A percentile compares a stretch with the other conserved stretches of the same genome.
phyloP scores from a whole-genome alignment of 2,797 vertebrate species.

The Pempheris klunzingeri region DNA sequence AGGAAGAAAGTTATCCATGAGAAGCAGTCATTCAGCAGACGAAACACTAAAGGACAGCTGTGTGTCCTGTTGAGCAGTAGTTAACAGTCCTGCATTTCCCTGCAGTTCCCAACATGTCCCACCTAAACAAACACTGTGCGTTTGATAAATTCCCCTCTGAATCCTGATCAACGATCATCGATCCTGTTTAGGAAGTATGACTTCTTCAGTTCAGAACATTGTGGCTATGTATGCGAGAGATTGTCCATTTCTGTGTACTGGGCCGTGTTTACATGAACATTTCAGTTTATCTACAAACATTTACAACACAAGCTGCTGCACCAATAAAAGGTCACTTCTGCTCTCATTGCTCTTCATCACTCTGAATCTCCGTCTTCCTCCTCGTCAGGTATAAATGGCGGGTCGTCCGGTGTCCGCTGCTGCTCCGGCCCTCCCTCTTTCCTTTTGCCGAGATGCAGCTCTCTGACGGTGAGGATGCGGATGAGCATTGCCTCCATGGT shows the following conservation, averaged over 20 bases:
- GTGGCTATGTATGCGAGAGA: not conserved
- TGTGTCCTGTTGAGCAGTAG: slow-evolving; percentile 27
- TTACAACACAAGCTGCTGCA: slow-evolving; percentile 36
- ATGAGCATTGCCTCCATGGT: slow-evolving; percentile 97
- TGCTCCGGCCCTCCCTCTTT: not conserved
- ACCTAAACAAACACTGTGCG: not conserved
- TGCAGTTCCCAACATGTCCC: not conserved
- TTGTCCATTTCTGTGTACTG: slow-evolving; percentile 31
- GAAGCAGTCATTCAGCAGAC: slow-evolving; percentile 25
- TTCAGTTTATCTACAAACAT: slow-evolving; percentile 50
- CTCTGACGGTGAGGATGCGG: slow-evolving; percentile 94
- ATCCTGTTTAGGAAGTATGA: slow-evolving; percentile 12
- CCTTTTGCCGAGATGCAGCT: slow-evolving; percentile 87
- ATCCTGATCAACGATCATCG: slow-evolving; percentile 2
- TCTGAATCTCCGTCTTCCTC: slow-evolving; percentile 67
- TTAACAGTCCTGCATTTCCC: slow-evolving; percentile 25
- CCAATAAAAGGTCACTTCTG: slow-evolving; percentile 56
- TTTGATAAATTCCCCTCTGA: not conserved
- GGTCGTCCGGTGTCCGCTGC: slow-evolving; percentile 6
- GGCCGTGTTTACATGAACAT: slow-evolving; percentile 26
- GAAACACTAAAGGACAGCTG: slow-evolving; percentile 18
- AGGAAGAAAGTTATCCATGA: slow-evolving; percentile 13
- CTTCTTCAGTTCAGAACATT: slow-evolving; percentile 16
- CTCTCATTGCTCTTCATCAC: slow-evolving; percentile 37
- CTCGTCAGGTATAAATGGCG: slow-evolving; percentile 45